Percentiles rank a stretch among this genome's conserved stretches.
phyloP scores from a whole-genome alignment of 2,888 invertebrate species.

The Hyles lineata region DNA sequence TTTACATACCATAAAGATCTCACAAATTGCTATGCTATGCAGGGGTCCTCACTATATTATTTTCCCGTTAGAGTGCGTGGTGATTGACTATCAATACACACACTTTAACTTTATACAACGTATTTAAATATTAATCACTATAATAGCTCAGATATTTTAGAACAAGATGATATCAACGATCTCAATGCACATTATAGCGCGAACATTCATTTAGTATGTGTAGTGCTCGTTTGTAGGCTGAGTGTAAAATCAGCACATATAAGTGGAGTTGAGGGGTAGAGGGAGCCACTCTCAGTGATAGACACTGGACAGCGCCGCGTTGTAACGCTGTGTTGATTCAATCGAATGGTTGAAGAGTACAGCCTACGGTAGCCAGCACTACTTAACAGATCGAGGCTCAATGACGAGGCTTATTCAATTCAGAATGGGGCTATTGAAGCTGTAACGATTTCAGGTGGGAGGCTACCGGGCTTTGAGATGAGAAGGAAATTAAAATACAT shows the following conservation, averaged over 20 bases:
- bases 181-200: not conserved
- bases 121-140: too few relatives aligned
- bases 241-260: slow-evolving; percentile 19
- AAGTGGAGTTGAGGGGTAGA: not conserved
- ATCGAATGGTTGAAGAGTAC: slow-evolving; percentile 4
- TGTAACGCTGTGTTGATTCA: slow-evolving; percentile 1
- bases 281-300: slow-evolving; percentile 5
- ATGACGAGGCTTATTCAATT: not conserved
- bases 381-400: not conserved
- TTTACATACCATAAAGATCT: too few relatives aligned
- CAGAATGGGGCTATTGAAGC: not conserved
- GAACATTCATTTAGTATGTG: not conserved
- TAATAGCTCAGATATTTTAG: too few relatives aligned
- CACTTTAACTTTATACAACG: too few relatives aligned
- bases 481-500: too few relatives aligned
- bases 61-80: too few relatives aligned
- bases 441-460: not conserved
- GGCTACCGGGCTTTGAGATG: too few relatives aligned
- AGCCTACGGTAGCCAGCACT: not conserved
- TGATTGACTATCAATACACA: too few relatives aligned
- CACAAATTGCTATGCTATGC: too few relatives aligned
- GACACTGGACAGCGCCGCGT: not conserved
- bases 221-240: slow-evolving; percentile 1
- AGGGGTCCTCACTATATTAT: too few relatives aligned
- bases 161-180: not conserved